Percentiles rank a stretch among this genome's conserved stretches.
Conservation (phyloP, 2,888 invertebrate species). For the Callosobruchus maculatus region DNA sequence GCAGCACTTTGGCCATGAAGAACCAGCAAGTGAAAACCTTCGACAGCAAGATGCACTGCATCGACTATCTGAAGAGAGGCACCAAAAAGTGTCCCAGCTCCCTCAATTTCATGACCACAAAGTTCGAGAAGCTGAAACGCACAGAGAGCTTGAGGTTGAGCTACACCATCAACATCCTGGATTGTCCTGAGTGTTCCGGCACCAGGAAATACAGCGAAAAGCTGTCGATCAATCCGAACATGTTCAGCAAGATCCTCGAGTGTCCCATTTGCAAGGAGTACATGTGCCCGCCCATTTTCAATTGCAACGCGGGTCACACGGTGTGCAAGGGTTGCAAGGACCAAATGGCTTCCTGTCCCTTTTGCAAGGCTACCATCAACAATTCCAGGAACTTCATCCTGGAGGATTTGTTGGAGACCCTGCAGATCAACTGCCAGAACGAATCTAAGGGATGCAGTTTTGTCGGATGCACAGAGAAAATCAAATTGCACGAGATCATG, state of each 20-base stretch:
- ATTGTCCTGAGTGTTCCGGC: neutral
- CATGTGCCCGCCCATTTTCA: constrained; percentile 37
- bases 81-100: constrained; percentile 14
- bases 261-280: constrained; percentile 40
- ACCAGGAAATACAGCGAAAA: constrained; percentile 1
- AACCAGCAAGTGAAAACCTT: constrained; percentile 17
- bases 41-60: constrained; percentile 14
- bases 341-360: constrained; percentile 30
- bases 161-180: constrained; percentile 12
- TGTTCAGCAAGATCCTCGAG: constrained; percentile 23
- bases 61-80: constrained; percentile 9
- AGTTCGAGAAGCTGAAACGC: constrained; percentile 9
- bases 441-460: constrained; percentile 29
- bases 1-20: constrained; percentile 10
- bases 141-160: constrained; percentile 10
- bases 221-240: constrained; percentile 3
- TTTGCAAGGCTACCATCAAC: constrained; percentile 30
- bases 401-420: constrained; percentile 30
- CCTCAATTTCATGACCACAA: constrained; percentile 17
- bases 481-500: constrained; percentile 20
- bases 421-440: constrained; percentile 34
- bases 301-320: constrained; percentile 38
- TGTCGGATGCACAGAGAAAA: constrained; percentile 17
- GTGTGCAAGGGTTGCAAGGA: constrained; percentile 34
- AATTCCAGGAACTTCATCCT: constrained; percentile 34